phyloP scores from a whole-genome alignment of 2,113 vertebrate species.

The Trichechus manatus region DNA sequence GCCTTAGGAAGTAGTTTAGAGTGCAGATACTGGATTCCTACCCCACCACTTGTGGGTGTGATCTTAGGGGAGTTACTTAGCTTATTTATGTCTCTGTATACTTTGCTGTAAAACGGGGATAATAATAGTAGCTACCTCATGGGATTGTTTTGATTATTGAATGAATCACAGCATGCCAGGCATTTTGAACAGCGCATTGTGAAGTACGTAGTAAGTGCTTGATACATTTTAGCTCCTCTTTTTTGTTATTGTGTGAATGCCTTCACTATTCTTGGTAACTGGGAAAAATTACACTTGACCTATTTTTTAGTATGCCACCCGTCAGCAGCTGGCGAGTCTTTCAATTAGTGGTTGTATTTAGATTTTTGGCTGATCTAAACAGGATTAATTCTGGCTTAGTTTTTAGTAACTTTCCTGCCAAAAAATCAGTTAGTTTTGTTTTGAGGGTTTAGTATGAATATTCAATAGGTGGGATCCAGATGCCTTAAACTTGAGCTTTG shows the following conservation, averaged over 20 bases:
- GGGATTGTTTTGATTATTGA: slow-evolving; percentile 9
- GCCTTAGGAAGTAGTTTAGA: background rate
- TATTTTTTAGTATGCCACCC: background rate
- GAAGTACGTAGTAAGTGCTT: background rate
- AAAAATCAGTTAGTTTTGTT: background rate
- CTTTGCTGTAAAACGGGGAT: background rate
- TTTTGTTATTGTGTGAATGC: background rate
- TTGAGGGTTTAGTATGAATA: background rate
- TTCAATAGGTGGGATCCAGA: background rate
- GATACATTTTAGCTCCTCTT: background rate
- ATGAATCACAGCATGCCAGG: background rate
- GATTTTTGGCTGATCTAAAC: slow-evolving; percentile 16
- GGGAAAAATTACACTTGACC: background rate
- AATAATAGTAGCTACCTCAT: background rate
- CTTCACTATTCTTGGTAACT: slow-evolving; percentile 5
- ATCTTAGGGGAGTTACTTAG: background rate
- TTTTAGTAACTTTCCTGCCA: slow-evolving; percentile 33
- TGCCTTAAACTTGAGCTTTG: background rate
- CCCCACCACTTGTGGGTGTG: background rate
- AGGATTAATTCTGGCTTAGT: slow-evolving; percentile 14
- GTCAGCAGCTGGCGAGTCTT: slow-evolving; percentile 21
- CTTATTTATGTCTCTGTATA: background rate
- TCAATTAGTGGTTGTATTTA: slow-evolving; percentile 49
- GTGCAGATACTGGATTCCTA: background rate
- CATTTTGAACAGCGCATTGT: background rate